Evolutionary conservation across 2,113 vertebrate species (phyloP).

Genomic region (Macquaria ambigua): DNA sequence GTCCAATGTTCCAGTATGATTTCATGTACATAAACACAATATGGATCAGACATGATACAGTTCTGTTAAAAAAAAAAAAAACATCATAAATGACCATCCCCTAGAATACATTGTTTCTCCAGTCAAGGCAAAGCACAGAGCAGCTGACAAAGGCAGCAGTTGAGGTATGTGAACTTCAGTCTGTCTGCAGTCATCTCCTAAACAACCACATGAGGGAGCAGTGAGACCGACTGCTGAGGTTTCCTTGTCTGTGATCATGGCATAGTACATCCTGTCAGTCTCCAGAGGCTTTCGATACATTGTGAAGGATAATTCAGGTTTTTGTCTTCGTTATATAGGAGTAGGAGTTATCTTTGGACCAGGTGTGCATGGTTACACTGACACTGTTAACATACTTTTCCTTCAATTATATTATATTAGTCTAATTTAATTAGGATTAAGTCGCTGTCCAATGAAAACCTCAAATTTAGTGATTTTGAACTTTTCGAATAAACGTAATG

Average conservation of each 20-base stretch:
- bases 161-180: constrained; percentile 70
- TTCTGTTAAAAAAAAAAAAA: constrained; percentile 48
- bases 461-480: background rate
- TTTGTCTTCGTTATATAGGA: background rate
- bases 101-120: constrained; percentile 56
- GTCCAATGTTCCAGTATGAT: constrained; percentile 53
- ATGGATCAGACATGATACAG: constrained; percentile 37
- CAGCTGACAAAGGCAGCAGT: constrained; percentile 59
- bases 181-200: constrained; percentile 27
- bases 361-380: background rate
- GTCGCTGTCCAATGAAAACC: background rate
- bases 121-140: constrained; percentile 68
- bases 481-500: background rate
- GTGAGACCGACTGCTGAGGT: constrained; percentile 39
- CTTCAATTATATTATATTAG: background rate
- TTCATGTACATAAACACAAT: constrained; percentile 52
- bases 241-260: constrained; percentile 39
- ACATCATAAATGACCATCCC: constrained; percentile 44
- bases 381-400: background rate
- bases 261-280: constrained; percentile 57
- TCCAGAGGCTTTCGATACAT: constrained; percentile 5
- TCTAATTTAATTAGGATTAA: background rate
- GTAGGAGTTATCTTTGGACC: background rate
- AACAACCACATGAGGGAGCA: constrained; percentile 44
- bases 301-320: constrained; percentile 25